phyloP scores from a whole-genome alignment of 2,113 vertebrate species.

The Anser cygnoides region DNA sequence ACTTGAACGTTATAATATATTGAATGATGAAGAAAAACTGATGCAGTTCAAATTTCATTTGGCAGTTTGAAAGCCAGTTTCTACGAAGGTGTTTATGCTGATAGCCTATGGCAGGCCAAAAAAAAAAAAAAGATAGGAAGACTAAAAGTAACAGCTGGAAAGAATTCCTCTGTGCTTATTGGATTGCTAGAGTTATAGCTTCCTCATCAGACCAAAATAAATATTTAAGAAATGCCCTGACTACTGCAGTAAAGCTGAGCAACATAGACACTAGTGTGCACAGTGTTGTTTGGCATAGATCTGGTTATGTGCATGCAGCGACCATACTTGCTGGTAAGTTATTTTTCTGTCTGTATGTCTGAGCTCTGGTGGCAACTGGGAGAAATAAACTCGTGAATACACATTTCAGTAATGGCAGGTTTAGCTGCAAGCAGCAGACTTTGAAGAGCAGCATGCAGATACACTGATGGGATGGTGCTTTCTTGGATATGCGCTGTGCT shows the following conservation, averaged over 20 bases:
- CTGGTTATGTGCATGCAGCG: not conserved
- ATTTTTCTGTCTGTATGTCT: not conserved
- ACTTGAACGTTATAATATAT: not conserved
- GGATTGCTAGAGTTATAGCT: not conserved
- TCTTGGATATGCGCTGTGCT: not conserved
- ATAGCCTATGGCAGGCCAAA: not conserved
- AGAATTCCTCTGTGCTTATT: not conserved
- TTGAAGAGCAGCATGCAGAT: not conserved
- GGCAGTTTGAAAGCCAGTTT: not conserved
- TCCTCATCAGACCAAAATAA: not conserved
- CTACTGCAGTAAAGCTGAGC: not conserved
- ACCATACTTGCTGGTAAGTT: too few species aligned
- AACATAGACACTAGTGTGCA: too few species aligned
- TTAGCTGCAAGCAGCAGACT: not conserved
- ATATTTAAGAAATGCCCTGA: not conserved
- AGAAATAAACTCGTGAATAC: not conserved
- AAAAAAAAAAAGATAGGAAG: too few species aligned
- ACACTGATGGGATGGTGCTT: not conserved
- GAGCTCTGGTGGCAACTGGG: not conserved
- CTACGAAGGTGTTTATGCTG: not conserved
- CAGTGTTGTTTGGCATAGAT: not conserved
- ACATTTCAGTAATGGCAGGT: too few species aligned
- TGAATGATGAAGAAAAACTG: not conserved
- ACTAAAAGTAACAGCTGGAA: not conserved
- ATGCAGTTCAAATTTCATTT: not conserved